Conservation (phyloP, 2,797 vertebrate genomes). For the Botia kubotai region DNA sequence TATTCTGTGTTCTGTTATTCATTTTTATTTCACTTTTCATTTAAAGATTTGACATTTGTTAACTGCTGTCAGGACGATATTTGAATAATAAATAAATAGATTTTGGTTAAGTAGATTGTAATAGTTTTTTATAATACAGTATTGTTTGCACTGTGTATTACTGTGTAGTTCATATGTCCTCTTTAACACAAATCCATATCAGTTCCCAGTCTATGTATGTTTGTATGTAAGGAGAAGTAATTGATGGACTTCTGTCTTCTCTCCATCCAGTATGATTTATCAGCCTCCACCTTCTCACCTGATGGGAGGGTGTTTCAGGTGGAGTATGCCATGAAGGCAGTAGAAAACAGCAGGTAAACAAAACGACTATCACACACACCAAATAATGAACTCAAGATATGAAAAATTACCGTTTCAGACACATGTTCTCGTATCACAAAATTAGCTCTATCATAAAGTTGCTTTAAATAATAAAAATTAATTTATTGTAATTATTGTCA, state of each 20-base stretch:
- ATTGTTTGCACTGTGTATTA: neutral
- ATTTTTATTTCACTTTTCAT: neutral
- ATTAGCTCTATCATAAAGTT: neutral
- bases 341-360: slow-evolving; percentile 95
- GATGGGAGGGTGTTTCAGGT: slow-evolving; percentile 98
- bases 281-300: slow-evolving; percentile 96
- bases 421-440: neutral
- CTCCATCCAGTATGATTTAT: slow-evolving; percentile 88
- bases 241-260: neutral
- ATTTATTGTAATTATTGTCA: neutral
- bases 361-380: neutral
- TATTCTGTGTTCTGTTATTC: neutral
- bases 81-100: neutral
- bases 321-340: slow-evolving; percentile 98
- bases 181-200: neutral
- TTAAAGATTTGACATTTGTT: too few species aligned
- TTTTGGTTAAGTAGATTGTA: too few species aligned
- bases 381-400: neutral
- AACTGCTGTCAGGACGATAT: too few species aligned
- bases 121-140: too few species aligned
- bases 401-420: neutral
- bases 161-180: neutral
- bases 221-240: neutral
- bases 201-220: slow-evolving; percentile 4
- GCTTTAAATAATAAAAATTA: too few species aligned